phyloP scores from a whole-genome alignment of 2,888 invertebrate genomes.

The Phalera bucephala region DNA sequence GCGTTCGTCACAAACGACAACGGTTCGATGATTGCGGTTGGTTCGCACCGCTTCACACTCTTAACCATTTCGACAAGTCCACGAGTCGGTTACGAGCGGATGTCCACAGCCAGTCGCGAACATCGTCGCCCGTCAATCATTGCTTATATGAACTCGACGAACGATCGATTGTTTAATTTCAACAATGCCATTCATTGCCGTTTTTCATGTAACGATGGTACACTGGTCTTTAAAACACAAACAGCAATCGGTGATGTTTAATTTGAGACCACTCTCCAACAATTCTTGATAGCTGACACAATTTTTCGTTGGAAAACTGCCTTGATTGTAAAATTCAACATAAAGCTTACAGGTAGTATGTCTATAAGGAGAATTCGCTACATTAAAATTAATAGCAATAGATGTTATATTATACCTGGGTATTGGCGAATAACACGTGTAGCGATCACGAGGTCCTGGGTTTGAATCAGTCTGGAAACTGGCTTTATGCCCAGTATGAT shows the following conservation, averaged over 20 bases:
- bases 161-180: conserved; percentile 38
- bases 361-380: too few species aligned
- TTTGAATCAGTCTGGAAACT: too few species aligned
- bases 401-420: too few species aligned
- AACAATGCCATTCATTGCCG: neutral
- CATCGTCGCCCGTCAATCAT: conserved; percentile 36
- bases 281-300: too few species aligned
- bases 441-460: too few species aligned
- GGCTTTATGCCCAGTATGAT: too few species aligned
- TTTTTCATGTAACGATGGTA: conserved; percentile 7
- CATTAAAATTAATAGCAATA: too few species aligned
- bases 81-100: conserved; percentile 54
- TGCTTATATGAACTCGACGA: conserved; percentile 26
- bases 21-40: conserved; percentile 67
- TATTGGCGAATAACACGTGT: too few species aligned
- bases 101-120: conserved; percentile 46
- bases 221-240: conserved; percentile 6
- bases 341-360: too few species aligned
- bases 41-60: conserved; percentile 61
- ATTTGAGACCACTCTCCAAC: too few species aligned
- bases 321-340: too few species aligned
- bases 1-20: conserved; percentile 63
- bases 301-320: too few species aligned
- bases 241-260: neutral
- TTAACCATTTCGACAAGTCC: conserved; percentile 67